Conservation (phyloP, 2,888 invertebrate species). For the Elegia similella region DNA sequence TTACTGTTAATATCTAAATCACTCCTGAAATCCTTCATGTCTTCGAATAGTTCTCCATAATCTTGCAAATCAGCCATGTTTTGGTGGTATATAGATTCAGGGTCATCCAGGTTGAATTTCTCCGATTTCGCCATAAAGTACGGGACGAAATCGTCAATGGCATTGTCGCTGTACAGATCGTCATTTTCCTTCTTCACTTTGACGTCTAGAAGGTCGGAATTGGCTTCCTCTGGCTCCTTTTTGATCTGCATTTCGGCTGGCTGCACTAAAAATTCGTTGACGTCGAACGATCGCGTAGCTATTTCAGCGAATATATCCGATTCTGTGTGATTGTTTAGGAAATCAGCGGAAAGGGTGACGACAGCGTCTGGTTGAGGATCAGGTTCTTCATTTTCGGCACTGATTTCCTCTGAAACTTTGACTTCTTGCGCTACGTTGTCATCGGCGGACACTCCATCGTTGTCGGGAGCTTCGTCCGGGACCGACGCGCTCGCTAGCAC, state of each 20-base stretch:
- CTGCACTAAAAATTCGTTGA: slow-evolving; percentile 64
- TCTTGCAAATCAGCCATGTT: slow-evolving; percentile 82
- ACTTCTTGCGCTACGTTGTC: slow-evolving; percentile 74
- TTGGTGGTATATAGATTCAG: slow-evolving; percentile 77
- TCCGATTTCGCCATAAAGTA: slow-evolving; percentile 63
- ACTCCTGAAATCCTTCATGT: slow-evolving; percentile 59
- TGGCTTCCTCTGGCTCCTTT: slow-evolving; percentile 47
- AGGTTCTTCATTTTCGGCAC: slow-evolving; percentile 27
- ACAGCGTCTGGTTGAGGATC: slow-evolving; percentile 50
- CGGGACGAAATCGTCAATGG: slow-evolving; percentile 68
- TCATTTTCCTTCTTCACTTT: slow-evolving; percentile 63
- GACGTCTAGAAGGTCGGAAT: slow-evolving; percentile 41
- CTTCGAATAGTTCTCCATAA: slow-evolving; percentile 68
- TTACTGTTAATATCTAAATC: slow-evolving; percentile 70
- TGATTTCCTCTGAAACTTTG: slow-evolving; percentile 65
- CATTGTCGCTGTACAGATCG: slow-evolving; percentile 69
- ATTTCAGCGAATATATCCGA: slow-evolving; percentile 68
- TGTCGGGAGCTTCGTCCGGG: slow-evolving; percentile 41
- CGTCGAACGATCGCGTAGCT: slow-evolving; percentile 68
- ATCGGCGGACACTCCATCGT: slow-evolving; percentile 67
- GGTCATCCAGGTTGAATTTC: slow-evolving; percentile 56
- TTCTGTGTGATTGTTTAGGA: slow-evolving; percentile 59
- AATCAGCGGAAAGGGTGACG: slow-evolving; percentile 65
- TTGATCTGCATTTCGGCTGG: slow-evolving; percentile 70
- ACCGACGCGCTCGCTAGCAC: slow-evolving; percentile 55